Evolutionary conservation across 1,140 invertebrate genomes (phyloP).

Genomic region (Cydia fagiglandana): DNA sequence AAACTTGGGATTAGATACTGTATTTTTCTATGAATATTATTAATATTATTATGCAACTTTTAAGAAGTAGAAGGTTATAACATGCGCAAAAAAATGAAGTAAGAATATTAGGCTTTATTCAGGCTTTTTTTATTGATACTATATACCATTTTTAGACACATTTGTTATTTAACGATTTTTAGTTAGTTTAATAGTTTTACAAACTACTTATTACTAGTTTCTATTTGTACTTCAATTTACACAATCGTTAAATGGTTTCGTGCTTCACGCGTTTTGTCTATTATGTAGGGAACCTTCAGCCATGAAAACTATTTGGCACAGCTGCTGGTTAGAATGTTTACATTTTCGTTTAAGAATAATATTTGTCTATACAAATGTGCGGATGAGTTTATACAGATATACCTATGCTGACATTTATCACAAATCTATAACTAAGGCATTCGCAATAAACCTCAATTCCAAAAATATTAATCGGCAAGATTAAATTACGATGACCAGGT

Average conservation of each 20-base stretch:
- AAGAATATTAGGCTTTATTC: no score
- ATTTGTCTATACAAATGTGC: background rate
- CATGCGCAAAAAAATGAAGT: no score
- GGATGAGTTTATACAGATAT: background rate
- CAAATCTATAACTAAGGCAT: background rate
- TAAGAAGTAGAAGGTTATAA: no score
- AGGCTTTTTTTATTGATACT: no score
- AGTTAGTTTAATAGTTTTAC: no score
- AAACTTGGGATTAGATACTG: no score
- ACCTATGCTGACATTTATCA: background rate
- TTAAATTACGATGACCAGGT: background rate
- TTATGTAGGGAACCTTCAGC: constrained; percentile 37
- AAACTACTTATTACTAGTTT: no score
- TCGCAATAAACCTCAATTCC: constrained; percentile 9
- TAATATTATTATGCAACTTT: no score
- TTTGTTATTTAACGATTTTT: no score
- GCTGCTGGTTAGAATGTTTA: constrained; percentile 36
- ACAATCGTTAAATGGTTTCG: background rate
- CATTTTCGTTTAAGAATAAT: constrained; percentile 13
- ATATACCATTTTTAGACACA: no score
- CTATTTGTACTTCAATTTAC: no score
- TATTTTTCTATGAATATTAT: no score
- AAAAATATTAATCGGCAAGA: background rate
- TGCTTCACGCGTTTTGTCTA: constrained; percentile 29
- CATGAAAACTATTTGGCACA: constrained; percentile 44